Percentiles rank a stretch among this genome's conserved stretches.
Conservation (phyloP, 1,140 invertebrate species). For the Nebria ingens region DNA sequence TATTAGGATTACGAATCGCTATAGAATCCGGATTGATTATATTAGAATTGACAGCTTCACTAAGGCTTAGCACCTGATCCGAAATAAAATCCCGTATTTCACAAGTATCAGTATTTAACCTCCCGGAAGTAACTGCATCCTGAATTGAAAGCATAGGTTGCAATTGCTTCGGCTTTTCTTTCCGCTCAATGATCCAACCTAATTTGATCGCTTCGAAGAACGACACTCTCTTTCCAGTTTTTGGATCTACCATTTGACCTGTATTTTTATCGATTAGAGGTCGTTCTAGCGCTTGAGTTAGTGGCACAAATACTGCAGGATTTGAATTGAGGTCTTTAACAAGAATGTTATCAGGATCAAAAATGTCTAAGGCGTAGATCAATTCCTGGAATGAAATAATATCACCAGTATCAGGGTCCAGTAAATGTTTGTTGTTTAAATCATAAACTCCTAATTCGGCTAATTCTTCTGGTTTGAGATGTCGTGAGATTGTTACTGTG, state of each 20-base stretch:
- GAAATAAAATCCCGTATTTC: conserved; percentile 52
- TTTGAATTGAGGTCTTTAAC: conserved; percentile 66
- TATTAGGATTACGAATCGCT: conserved; percentile 54
- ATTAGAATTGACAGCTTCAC: conserved; percentile 59
- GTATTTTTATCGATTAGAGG: conserved; percentile 63
- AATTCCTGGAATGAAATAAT: conserved; percentile 66
- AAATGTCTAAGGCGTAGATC: conserved; percentile 60
- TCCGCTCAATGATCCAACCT: conserved; percentile 51
- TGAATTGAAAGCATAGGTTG: conserved; percentile 41
- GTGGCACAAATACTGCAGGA: conserved; percentile 52
- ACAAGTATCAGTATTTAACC: conserved; percentile 51
- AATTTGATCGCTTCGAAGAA: conserved; percentile 76
- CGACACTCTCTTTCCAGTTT: conserved; percentile 65
- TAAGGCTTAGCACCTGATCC: conserved; percentile 49
- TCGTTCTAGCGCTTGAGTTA: conserved; percentile 63
- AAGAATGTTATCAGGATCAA: conserved; percentile 62
- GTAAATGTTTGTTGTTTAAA: conserved; percentile 58
- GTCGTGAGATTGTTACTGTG: conserved; percentile 40
- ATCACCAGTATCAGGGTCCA: conserved; percentile 63
- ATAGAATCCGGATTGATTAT: conserved; percentile 65
- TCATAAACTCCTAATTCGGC: conserved; percentile 65
- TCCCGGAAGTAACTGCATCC: conserved; percentile 53
- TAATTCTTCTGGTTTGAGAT: conserved; percentile 53
- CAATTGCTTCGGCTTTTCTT: conserved; percentile 39
- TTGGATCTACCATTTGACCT: conserved; percentile 73